Base-by-base conservation (phyloP, 1,140 invertebrate species). In the Bicyclus anynana region DNA sequence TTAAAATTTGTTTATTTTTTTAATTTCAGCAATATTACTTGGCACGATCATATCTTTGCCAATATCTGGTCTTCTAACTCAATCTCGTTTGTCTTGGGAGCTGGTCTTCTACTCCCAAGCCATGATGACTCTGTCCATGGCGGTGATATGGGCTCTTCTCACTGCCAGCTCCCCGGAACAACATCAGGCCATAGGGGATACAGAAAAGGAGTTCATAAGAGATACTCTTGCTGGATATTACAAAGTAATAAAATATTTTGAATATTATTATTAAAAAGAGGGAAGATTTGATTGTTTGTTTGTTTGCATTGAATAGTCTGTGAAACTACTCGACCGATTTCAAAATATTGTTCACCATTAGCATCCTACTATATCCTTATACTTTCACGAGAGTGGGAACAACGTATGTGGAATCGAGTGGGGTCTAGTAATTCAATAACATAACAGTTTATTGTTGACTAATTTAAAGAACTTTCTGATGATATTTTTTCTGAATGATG, bases 151-250 rank as follows among this genome's bases (percentile, higher is more conserved):
- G 59, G 61, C 51, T 0, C 55, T 77, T 0, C 62, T 87, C 7
- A 87, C 84, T 1, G 74, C 79, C 1, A 74, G 68, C 29, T 67
- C 74, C 2, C 80, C 82, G 0, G 67, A 73, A 0, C 29, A 65
- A 2, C 84, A 87, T 29, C 75, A 74, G 16, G 84, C 84, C 0
- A 55, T 85, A 12, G 78, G 82, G 5, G 82, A 87, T 38, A 54
- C 42, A 0, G 84, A 87, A 54, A 77, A 75, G 14, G 80, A 85
- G 9, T 80, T 69, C 40, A 81, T 87, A 5, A 71, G 59, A 10
- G 65, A 78, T 29, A 50, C 74, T n/a, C 29, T 70, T 4, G 62
- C 54, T 0, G 62, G 47, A 14, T 83, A 75, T 48, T 49, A 54
- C 17, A 69, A 76, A 70, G 77, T 82, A 49, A 44, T n/a, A n/a